phyloP scores from a whole-genome alignment of 2,113 vertebrate species.

The Pantherophis guttatus region DNA sequence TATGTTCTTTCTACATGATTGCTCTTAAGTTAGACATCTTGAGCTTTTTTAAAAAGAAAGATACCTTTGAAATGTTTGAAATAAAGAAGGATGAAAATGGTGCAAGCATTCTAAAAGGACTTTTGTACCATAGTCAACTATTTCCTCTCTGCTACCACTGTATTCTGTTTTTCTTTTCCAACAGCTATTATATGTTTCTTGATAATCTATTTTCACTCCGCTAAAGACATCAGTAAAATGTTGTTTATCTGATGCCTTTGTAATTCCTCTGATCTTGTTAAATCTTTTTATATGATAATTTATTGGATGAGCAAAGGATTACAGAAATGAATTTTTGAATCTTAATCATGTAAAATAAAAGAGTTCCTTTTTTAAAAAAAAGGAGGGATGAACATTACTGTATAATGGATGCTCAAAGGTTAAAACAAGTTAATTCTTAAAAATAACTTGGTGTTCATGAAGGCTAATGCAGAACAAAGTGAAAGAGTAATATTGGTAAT shows the following conservation, averaged over 20 bases:
- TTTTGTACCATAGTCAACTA: too few relatives aligned
- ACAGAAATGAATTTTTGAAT: neutral
- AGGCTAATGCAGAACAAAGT: too few relatives aligned
- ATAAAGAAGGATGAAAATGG: too few relatives aligned
- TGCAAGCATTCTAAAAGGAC: too few relatives aligned
- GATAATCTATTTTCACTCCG: neutral
- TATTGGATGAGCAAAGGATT: neutral
- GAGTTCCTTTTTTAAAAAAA: neutral
- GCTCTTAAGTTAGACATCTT: too few relatives aligned
- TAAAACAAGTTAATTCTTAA: neutral
- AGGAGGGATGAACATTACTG: neutral
- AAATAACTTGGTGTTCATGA: neutral
- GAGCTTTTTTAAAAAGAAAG: too few relatives aligned
- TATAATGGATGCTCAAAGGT: neutral
- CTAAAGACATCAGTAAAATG: neutral
- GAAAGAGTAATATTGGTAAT: neutral
- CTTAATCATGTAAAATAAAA: neutral
- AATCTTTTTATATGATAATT: neutral
- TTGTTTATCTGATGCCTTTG: neutral
- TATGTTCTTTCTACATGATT: too few relatives aligned
- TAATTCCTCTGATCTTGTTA: neutral
- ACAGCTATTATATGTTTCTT: neutral
- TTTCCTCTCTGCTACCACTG: neutral
- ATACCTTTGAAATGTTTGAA: too few relatives aligned
- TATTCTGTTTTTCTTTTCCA: neutral